phyloP scores from a whole-genome alignment of 2,113 vertebrate genomes.

The Heterochromis multidens region DNA sequence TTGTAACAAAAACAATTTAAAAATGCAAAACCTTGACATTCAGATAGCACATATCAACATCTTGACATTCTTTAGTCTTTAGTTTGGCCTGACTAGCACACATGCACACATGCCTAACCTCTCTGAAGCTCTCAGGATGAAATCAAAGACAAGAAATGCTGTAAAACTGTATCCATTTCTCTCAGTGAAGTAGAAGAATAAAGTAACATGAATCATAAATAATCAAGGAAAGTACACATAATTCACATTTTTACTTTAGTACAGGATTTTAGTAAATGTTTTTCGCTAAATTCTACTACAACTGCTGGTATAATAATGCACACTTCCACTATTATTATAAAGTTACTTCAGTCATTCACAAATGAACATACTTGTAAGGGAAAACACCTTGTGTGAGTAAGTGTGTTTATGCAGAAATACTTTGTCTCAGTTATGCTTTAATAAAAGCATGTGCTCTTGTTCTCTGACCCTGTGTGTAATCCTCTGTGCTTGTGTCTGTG shows the following conservation, averaged over 20 bases:
- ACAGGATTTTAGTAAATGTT: not conserved
- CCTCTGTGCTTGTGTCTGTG: constrained; percentile 29
- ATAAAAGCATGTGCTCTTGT: not conserved
- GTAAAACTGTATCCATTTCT: not conserved
- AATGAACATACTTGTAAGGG: not conserved
- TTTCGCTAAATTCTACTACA: not conserved
- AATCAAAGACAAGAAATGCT: not conserved
- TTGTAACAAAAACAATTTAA: not conserved
- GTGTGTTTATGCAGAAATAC: not conserved
- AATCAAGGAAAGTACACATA: not conserved
- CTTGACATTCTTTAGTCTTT: not conserved
- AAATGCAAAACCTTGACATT: not conserved
- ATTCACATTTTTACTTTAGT: not conserved
- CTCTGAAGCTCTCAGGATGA: not conserved
- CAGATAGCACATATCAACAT: constrained; percentile 5
- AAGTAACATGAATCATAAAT: not conserved
- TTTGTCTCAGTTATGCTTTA: not conserved
- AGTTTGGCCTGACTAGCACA: constrained; percentile 1
- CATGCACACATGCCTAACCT: not conserved
- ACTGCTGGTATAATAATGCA: not conserved
- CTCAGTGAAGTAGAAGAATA: not conserved
- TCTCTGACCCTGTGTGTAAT: not conserved
- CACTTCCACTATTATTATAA: not conserved
- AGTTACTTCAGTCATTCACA: not conserved
- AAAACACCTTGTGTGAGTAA: not conserved